Conservation (phyloP, 2,797 vertebrate species). For the Oryzias sinensis region DNA sequence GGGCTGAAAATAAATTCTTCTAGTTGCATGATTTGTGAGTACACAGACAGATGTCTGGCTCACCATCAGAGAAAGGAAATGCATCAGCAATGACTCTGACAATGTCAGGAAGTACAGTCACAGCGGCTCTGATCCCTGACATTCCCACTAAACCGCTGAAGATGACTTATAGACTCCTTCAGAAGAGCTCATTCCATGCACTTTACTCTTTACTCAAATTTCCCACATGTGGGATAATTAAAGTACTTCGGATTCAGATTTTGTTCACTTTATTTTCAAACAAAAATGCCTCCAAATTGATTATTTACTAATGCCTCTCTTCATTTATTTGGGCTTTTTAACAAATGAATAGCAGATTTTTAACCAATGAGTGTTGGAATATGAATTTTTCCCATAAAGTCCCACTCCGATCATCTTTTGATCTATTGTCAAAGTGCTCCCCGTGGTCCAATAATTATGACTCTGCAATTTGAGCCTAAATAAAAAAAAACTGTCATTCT, state of each 20-base stretch:
- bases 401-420: too few species aligned
- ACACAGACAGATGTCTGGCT: constrained; percentile 13
- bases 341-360: too few species aligned
- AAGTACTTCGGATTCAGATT: neutral
- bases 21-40: neutral
- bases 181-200: constrained; percentile 6
- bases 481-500: too few species aligned
- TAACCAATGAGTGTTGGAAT: too few species aligned
- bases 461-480: too few species aligned
- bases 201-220: constrained; percentile 17
- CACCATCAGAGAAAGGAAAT: constrained; percentile 54
- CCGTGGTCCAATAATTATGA: too few species aligned
- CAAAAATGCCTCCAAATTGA: too few species aligned
- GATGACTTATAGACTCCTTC: constrained; percentile 13
- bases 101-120: constrained; percentile 66
- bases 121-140: constrained; percentile 44
- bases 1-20: neutral
- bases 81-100: constrained; percentile 58
- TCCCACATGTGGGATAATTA: neutral
- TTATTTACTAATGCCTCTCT: too few species aligned
- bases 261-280: constrained; percentile 10
- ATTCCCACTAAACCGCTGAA: constrained; percentile 13
- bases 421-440: too few species aligned
- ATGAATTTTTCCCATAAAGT: too few species aligned
- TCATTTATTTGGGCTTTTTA: too few species aligned